Percentiles rank a stretch among this genome's conserved stretches.
Conservation (phyloP, 2,888 invertebrate species). For the Sarcophaga caerulescens region DNA sequence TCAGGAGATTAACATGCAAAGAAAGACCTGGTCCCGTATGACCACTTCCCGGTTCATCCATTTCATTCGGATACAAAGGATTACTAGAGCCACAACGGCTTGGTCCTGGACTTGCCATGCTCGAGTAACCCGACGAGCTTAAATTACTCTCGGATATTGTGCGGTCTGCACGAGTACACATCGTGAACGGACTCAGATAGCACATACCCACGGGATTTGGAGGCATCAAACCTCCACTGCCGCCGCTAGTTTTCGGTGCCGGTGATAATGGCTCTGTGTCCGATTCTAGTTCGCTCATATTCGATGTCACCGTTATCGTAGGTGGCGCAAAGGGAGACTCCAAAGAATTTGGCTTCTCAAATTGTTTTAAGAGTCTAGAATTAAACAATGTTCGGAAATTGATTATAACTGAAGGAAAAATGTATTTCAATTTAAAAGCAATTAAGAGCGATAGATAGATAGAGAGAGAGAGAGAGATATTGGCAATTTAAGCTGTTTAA, state of each 20-base stretch:
- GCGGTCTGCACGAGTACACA: conserved; percentile 87
- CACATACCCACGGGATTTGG: conserved; percentile 84
- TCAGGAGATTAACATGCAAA: conserved; percentile 80
- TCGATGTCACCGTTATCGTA: conserved; percentile 88
- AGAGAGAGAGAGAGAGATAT: too few relatives aligned
- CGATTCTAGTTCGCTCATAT: conserved; percentile 88
- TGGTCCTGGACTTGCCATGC: conserved; percentile 92
- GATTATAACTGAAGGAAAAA: background rate
- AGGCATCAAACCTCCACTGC: conserved; percentile 75
- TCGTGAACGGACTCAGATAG: conserved; percentile 90
- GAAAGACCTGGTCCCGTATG: conserved; percentile 73
- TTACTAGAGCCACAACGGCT: conserved; percentile 91
- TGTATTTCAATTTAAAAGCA: conserved; percentile 5
- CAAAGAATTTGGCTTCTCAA: conserved; percentile 84
- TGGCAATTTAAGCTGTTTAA: background rate
- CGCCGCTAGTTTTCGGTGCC: conserved; percentile 81
- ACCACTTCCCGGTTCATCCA: conserved; percentile 87
- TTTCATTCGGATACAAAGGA: conserved; percentile 88
- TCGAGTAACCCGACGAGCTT: conserved; percentile 92
- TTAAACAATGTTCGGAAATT: background rate
- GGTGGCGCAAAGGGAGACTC: conserved; percentile 86
- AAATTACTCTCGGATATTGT: conserved; percentile 92
- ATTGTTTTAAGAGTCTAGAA: conserved; percentile 84
- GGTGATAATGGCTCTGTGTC: conserved; percentile 87
- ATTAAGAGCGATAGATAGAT: conserved; percentile 54